phyloP scores from a whole-genome alignment of 2,888 invertebrate species.

The Dicyrtoma fusca region DNA sequence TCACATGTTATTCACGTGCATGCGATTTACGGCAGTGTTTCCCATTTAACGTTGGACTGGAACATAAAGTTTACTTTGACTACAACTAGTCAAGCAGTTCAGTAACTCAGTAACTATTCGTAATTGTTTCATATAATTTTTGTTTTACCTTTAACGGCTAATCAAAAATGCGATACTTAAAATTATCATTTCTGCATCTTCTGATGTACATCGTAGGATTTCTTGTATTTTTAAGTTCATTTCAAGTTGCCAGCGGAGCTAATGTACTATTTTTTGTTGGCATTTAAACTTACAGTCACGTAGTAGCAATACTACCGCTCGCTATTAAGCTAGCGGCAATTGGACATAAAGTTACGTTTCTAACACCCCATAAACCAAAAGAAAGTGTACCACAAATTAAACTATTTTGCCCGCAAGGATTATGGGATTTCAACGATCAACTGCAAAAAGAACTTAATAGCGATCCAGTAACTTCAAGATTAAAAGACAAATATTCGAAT shows the following conservation, averaged over 20 bases:
- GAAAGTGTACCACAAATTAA: not conserved
- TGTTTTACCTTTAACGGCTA: not conserved
- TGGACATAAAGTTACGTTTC: constrained; percentile 7
- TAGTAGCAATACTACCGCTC: constrained; percentile 2
- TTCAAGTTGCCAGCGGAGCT: not conserved
- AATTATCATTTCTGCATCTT: no score
- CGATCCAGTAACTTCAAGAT: not conserved
- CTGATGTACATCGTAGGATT: no score
- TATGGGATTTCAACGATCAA: not conserved
- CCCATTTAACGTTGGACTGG: no score
- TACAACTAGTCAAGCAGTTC: no score
- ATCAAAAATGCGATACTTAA: not conserved
- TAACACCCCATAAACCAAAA: constrained; percentile 1
- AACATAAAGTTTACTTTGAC: no score
- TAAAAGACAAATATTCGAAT: not conserved
- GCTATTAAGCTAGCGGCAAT: not conserved
- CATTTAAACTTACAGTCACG: constrained; percentile 3
- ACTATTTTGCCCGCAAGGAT: not conserved
- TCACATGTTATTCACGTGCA: no score
- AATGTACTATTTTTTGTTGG: constrained; percentile 6
- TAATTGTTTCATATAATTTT: not conserved
- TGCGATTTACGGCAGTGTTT: no score
- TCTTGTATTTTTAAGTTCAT: no score
- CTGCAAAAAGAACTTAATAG: not conserved
- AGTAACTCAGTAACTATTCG: not conserved